Base-by-base conservation (phyloP, 2,113 vertebrate species). In the Xyliphius kryptos region DNA sequence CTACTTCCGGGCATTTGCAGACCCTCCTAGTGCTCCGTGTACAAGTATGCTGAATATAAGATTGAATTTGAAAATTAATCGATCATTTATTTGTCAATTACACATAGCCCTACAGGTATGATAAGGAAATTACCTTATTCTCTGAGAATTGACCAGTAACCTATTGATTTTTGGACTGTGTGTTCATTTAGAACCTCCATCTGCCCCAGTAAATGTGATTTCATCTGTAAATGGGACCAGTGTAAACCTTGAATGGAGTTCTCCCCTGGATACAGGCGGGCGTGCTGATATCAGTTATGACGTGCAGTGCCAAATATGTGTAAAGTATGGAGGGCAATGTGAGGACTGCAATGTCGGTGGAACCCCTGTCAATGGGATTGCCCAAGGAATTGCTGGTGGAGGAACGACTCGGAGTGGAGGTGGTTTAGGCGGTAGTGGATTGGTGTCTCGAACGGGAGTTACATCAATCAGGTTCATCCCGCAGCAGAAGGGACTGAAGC, bases 221-320 rank as follows among this genome's bases (percentile, higher is more conserved):
- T 98, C 96, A 58, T 93, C 90, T 0, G 96, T 98, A 53, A 98
- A 98, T 0, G 96, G 95, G 61, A 98, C 96, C 0, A 93, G 92
- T 0, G 92, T 98, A 70, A 90, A 82, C 1, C 81, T 98, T 73
- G 96, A 98, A 75, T 98, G 96, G 96, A 86, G 83, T 3, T 85
- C 87, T 0, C 96, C 96, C 0, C 72, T 88, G 81, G 92, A 97
- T 70, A 87, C 83, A 0, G 96, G 96, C 0, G 96, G 95, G 1
- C 92, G 95, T 0, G 85, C 72, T 0, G 96, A 98, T 67, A 11
- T 97, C 14, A 78, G 80, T 60, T 98, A 98, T 82, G 91, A 91
- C 0, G 86, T 97, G 6, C 61, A 77, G 62, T 98, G 95, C 78
- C 80, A 81, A 74, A 92, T 86, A 68, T 98, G 95, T 12, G 67